These are phyloP conservation scores for Monochamus alternatus DNA, from an alignment of 2,888 invertebrate genomes.

Conservation along the genomic window DNA sequence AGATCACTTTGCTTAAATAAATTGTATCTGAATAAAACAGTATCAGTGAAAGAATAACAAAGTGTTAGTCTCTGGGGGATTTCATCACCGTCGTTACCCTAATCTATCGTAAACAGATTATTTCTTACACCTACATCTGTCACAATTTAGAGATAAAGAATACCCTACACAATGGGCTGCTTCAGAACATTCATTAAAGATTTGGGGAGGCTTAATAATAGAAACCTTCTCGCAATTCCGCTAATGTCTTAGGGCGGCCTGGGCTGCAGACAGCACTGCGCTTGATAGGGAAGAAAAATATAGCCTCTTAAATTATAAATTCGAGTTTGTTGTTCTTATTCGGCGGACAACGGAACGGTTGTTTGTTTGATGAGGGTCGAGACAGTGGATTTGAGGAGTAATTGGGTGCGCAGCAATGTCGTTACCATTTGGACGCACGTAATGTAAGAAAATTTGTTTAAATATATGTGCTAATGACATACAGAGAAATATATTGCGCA, in stretches of 20 bases:
- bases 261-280: neutral
- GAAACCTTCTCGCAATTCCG: neutral
- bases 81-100: too few relatives aligned
- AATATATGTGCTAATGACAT: too few relatives aligned
- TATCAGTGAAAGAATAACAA: too few relatives aligned
- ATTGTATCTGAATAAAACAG: too few relatives aligned
- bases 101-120: too few relatives aligned
- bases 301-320: neutral
- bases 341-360: neutral
- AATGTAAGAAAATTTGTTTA: neutral
- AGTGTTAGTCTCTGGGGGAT: too few relatives aligned
- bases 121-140: too few relatives aligned
- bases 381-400: neutral
- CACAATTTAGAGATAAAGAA: too few relatives aligned
- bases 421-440: neutral
- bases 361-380: neutral
- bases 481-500: too few relatives aligned
- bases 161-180: too few relatives aligned
- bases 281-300: neutral
- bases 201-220: neutral
- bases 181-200: neutral
- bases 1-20: too few relatives aligned
- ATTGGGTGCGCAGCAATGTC: neutral
- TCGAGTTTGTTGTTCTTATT: neutral
- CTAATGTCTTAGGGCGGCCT: neutral